Conservation (phyloP, 2,888 invertebrate species). For the Cryptophagus acutangulus region DNA sequence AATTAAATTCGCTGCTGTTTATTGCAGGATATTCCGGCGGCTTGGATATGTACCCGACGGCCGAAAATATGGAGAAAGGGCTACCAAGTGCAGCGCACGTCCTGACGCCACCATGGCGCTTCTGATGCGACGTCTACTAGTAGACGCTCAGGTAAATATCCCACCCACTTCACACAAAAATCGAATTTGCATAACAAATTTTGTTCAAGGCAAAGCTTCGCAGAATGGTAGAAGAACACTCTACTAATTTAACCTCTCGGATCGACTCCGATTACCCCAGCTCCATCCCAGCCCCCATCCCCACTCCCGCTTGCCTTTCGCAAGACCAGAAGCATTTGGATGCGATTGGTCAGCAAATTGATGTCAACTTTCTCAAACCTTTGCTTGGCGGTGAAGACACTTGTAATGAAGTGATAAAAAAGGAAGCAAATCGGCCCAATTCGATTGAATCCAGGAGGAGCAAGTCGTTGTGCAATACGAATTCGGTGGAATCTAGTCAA, state of each 20-base stretch:
- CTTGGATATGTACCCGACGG: slow-evolving; percentile 7
- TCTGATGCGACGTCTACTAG: slow-evolving; percentile 79
- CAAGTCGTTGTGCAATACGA: slow-evolving; percentile 38
- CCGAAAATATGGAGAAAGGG: slow-evolving; percentile 25
- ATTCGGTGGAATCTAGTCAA: slow-evolving; percentile 36
- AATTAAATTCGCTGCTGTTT: slow-evolving; percentile 12
- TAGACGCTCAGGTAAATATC: slow-evolving; percentile 72
- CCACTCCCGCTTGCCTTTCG: slow-evolving; percentile 32
- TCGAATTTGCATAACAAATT: slow-evolving; percentile 5
- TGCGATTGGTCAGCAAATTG: slow-evolving; percentile 12
- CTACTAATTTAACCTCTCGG: slow-evolving; percentile 46
- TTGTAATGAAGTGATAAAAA: slow-evolving; percentile 32
- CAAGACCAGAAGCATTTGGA: slow-evolving; percentile 25
- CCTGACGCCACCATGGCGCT: slow-evolving; percentile 76
- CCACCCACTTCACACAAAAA: not conserved
- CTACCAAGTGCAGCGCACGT: slow-evolving; percentile 49
- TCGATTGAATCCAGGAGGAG: slow-evolving; percentile 39
- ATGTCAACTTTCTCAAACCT: slow-evolving; percentile 25
- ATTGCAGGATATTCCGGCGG: slow-evolving; percentile 17
- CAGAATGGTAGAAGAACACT: slow-evolving; percentile 87
- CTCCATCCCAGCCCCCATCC: slow-evolving; percentile 37
- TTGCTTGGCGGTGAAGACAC: slow-evolving; percentile 29
- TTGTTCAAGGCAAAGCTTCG: slow-evolving; percentile 47
- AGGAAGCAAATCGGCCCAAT: slow-evolving; percentile 25
- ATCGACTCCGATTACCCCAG: slow-evolving; percentile 44